These are phyloP conservation scores for Erannis defoliaria DNA, from an alignment of 2,888 invertebrate genomes.

Conservation along the genomic window DNA sequence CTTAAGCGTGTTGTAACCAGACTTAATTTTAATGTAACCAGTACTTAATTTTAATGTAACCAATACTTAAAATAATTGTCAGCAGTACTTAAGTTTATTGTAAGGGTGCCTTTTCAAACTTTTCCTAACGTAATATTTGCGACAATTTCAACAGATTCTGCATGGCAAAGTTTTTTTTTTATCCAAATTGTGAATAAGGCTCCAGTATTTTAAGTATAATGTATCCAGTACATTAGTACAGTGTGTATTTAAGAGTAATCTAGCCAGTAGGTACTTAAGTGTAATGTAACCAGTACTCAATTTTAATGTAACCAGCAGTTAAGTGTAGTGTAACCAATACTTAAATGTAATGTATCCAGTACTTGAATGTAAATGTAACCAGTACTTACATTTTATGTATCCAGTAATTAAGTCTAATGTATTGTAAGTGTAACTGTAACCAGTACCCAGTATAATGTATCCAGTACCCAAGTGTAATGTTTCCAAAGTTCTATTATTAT, in stretches of 20 bases:
- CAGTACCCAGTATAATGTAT: neutral
- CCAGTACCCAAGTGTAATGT: neutral
- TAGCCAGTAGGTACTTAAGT: neutral
- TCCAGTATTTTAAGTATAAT: neutral
- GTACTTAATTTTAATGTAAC: neutral
- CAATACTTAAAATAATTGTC: too few relatives aligned
- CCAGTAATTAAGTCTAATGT: conserved; percentile 8
- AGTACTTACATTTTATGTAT: neutral
- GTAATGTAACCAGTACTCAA: neutral
- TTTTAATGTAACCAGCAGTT: neutral
- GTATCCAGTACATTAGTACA: neutral
- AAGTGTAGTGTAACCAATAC: neutral
- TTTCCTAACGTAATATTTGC: too few relatives aligned
- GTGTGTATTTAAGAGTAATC: too few relatives aligned
- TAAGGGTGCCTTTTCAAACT: too few relatives aligned
- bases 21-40: neutral
- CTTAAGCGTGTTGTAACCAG: too few relatives aligned
- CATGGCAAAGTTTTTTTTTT: too few relatives aligned
- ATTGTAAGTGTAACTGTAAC: neutral
- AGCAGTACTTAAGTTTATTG: too few relatives aligned
- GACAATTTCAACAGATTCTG: too few relatives aligned
- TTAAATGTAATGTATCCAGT: conserved; percentile 1
- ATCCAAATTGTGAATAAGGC: too few relatives aligned
- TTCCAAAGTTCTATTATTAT: too few relatives aligned
- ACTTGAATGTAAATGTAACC: neutral